Conservation (phyloP, 2,888 invertebrate genomes). For the Fragum sueziense region DNA sequence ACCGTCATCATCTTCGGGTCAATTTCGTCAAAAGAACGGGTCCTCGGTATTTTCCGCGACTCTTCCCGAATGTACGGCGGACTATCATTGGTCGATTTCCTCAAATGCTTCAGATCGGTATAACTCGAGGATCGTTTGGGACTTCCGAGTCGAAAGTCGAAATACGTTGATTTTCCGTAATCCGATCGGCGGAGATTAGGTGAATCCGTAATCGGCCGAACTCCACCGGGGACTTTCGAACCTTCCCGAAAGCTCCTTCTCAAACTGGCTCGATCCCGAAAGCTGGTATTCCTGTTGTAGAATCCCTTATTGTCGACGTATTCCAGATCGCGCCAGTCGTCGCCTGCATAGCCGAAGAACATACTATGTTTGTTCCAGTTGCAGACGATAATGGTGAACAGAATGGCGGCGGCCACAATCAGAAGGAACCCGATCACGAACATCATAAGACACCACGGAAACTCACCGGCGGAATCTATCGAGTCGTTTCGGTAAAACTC, state of each 20-base stretch:
- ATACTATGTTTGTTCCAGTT: conserved; percentile 13
- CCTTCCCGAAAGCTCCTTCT: background rate
- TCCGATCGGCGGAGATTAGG: background rate
- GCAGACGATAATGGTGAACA: conserved; percentile 11
- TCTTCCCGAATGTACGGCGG: conserved; percentile 10
- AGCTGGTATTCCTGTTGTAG: background rate
- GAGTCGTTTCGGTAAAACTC: conserved; percentile 11
- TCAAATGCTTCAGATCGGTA: background rate
- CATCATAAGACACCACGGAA: conserved; percentile 24
- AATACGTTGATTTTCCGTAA: conserved; percentile 1
- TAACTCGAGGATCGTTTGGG: background rate
- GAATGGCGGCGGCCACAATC: background rate
- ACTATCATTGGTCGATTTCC: conserved; percentile 15
- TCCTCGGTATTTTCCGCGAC: background rate
- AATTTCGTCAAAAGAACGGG: conserved; percentile 3
- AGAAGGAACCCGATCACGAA: conserved; percentile 7
- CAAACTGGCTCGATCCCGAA: background rate
- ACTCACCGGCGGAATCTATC: conserved; percentile 2
- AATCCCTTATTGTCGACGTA: background rate
- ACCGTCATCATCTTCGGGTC: background rate
- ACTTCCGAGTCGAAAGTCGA: conserved; percentile 6
- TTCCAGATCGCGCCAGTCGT: background rate
- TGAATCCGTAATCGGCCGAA: background rate
- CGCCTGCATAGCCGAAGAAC: conserved; percentile 1
- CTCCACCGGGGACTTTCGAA: conserved; percentile 1